Evolutionary conservation across 2,113 vertebrate species (phyloP).

Genomic region (Mus pahari): DNA sequence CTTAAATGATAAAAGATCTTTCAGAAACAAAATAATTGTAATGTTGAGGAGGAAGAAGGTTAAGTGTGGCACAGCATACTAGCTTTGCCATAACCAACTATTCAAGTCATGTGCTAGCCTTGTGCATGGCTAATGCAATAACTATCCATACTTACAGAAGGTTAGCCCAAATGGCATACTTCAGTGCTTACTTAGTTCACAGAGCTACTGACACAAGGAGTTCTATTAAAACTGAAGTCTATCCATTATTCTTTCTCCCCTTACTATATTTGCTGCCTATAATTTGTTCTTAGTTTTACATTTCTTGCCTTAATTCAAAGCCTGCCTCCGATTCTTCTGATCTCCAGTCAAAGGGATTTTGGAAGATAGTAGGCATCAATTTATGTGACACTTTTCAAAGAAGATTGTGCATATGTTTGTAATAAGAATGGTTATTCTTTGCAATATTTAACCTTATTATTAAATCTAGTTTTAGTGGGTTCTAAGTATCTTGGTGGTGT

Average conservation of each 20-base stretch:
- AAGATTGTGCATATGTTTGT: background rate
- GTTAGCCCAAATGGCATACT: background rate
- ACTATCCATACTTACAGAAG: background rate
- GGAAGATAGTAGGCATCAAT: background rate
- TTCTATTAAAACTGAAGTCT: background rate
- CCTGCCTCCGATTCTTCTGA: background rate
- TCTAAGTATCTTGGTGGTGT: background rate
- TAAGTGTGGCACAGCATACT: background rate
- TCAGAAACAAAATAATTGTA: conserved; percentile 33
- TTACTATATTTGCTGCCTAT: background rate
- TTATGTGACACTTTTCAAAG: background rate
- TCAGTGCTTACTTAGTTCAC: background rate
- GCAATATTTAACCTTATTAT: background rate
- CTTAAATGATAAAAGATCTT: background rate
- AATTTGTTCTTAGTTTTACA: background rate
- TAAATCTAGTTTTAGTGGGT: background rate
- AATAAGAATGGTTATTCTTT: background rate
- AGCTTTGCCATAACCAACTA: background rate
- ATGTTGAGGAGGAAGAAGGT: background rate
- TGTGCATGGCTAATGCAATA: background rate
- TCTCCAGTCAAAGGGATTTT: background rate
- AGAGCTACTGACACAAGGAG: background rate
- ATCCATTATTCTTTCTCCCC: background rate
- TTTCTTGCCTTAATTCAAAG: background rate
- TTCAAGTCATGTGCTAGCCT: background rate